Evolutionary conservation across 2,888 invertebrate species (phyloP), one percentile per base, ranked within the genome.

Genomic region (Eupsilia transversa): DNA sequence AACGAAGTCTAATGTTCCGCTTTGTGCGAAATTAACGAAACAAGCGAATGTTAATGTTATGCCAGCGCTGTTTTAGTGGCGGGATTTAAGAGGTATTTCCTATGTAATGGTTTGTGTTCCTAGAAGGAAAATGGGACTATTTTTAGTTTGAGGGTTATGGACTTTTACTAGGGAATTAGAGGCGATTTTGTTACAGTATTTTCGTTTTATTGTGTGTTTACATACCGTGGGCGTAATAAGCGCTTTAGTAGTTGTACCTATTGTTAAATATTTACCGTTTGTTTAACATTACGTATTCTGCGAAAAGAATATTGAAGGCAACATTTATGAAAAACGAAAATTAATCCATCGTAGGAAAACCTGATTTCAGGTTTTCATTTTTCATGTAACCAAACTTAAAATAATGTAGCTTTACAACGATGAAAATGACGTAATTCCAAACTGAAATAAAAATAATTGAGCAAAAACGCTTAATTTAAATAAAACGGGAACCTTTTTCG

Each of bases 21-120:
- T 93, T 92, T 91, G 91, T 90, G 80, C 83, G 88, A 89, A 92
- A 92, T 92, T 92, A 93, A 91, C 90, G 87, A 90, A 93, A 93
- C 90, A 88, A 87, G 85, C 88, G 88, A 88, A 91, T 89, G 90
- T 89, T 91, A 91, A 91, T 84, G 87, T 72, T 79, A 66, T 65
- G 56, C 72, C 56, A 66, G 69, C 59, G 73, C 72, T 86, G 79
- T 85, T 87, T 85, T 83, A 86, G 85, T 82, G 66, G 79, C 64
- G 57, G 78, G 74, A 87, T 87, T 85, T 87, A 85, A 79, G 85
- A 85, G 83, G 79, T 77, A 86, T 87, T 85, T 80, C 49, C 77
- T 79, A 73, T 79, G 79, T 79, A 85, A 86, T 80, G 65, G 79
- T 74, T 76, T 74, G 77, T 63, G 59, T 76, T 66, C 17, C 6